Evolutionary conservation across 2,797 vertebrate genomes (phyloP), one percentile per base, ranked within the genome.

Genomic region (Cynodonichthys magdalenae): DNA sequence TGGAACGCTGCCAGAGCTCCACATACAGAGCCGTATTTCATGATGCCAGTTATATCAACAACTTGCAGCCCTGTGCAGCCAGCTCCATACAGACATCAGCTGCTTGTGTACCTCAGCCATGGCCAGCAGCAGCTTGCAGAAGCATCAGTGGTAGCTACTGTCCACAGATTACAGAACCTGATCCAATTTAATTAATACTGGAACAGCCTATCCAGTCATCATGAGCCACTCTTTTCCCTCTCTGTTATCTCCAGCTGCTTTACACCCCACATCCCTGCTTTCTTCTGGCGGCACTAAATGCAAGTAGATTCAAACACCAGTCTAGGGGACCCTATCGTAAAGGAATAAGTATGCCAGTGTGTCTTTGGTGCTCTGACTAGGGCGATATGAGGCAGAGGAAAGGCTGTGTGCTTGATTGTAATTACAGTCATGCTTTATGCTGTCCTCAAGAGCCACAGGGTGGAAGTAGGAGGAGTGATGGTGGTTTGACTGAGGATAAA

Each of bases 381-480:
- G 71, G 59, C n/a, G n/a, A 36, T 2, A 1, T 63, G 49, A 57
- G 73, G 69, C 70, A 59, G 75, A 91, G 88, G 90, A 91, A 93
- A 92, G 92, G 91, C 87, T 91, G 87, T 84, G 75, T 75, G 91
- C 92, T 93, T 94, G 87, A 86, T 91, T 92, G 91, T 94, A 94
- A 95, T 95, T 95, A 94, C 84, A 90, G 90, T 87, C 76, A 87
- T 85, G 91, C 89, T 93, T 90, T 90, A 89, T 90, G 86, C 59
- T 74, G 87, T 93, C 83, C 77, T 86, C 61, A 67, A 85, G 90
- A 87, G 87, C 89, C 51, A 57, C 50, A 50, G 74, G 83, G 80
- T 88, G 87, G 80, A 88, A 54, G 67, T 72, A 62, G 53, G 71
- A 77, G 68, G 65, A 74, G 63, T 51, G 79, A 71, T 83, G 77